Evolutionary conservation across 2,113 vertebrate genomes (phyloP).

Genomic region (Isichthys henryi): DNA sequence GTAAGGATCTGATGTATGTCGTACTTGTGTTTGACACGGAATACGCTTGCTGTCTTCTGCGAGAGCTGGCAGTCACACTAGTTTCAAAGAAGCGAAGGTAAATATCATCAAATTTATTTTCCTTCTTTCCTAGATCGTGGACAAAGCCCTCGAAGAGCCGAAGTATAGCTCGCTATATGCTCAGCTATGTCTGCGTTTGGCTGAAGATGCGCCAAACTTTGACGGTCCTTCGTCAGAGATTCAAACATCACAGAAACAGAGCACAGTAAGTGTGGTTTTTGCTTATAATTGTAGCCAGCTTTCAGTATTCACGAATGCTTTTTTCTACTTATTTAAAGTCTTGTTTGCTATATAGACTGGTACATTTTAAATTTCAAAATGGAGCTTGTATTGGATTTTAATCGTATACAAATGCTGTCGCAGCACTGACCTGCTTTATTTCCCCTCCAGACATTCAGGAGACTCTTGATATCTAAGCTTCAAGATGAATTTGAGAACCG

Average conservation of each 20-base stretch:
- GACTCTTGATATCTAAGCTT: conserved; percentile 99
- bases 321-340: neutral
- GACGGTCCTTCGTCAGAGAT: conserved; percentile 96
- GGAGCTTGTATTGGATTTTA: neutral
- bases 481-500: conserved; percentile 99
- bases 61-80: neutral
- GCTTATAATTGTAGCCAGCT: neutral
- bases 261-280: conserved; percentile 74
- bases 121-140: conserved; percentile 77
- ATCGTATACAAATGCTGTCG: neutral
- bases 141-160: conserved; percentile 99
- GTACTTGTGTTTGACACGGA: neutral
- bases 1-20: conserved; percentile 55
- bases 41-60: neutral
- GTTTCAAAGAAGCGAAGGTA: neutral
- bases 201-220: conserved; percentile 99
- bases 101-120: neutral
- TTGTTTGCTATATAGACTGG: neutral
- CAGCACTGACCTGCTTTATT: neutral
- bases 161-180: conserved; percentile 99
- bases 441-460: conserved; percentile 85
- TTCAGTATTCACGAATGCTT: neutral
- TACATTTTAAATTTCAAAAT: neutral
- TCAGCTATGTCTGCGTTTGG: conserved; percentile 99
- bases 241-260: conserved; percentile 98